A percentile compares a stretch with the other conserved stretches of the same genome.
Evolutionary conservation across 2,113 vertebrate genomes (phyloP).

Genomic region (Coptodon bakossiorum): DNA sequence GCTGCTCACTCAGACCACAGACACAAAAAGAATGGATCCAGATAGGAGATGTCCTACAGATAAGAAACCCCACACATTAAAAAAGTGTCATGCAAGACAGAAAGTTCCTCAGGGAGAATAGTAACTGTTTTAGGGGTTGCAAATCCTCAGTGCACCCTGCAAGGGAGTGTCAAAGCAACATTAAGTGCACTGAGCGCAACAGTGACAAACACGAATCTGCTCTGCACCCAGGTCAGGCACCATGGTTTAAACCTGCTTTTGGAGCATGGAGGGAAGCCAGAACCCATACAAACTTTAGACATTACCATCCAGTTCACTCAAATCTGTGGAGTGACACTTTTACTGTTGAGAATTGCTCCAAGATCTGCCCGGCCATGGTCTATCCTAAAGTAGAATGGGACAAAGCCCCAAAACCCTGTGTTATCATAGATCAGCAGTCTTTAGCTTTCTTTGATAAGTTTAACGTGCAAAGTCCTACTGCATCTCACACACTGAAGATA

Average conservation of each 20-base stretch:
- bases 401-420: neutral
- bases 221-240: neutral
- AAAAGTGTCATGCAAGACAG: neutral
- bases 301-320: neutral
- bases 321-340: neutral
- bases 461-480: neutral
- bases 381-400: neutral
- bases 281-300: neutral
- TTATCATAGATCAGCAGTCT: neutral
- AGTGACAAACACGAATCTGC: neutral
- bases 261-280: neutral
- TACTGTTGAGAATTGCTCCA: neutral
- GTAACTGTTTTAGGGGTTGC: neutral
- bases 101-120: neutral
- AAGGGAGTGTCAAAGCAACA: neutral
- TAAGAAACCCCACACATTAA: neutral
- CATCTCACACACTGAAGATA: neutral
- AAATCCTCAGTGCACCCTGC: neutral
- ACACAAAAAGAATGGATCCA: neutral
- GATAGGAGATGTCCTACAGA: neutral
- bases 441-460: neutral
- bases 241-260: neutral
- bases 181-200: neutral
- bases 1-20: neutral
- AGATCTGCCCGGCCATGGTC: neutral